Evolutionary conservation across 2,888 invertebrate genomes (phyloP).

Genomic region (Choreutis nemorana): DNA sequence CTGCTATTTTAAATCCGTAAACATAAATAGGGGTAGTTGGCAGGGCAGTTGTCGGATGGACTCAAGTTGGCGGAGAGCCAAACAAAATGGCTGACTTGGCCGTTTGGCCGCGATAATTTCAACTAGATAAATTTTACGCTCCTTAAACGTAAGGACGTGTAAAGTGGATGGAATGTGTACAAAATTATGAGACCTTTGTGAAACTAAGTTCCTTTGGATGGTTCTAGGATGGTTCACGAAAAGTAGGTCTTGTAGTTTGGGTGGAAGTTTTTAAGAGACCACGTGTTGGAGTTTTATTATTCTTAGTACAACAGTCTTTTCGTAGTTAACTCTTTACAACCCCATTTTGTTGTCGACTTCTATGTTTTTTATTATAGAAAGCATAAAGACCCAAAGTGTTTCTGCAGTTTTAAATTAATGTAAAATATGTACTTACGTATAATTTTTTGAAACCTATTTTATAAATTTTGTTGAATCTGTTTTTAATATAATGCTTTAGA

Average conservation of each 20-base stretch:
- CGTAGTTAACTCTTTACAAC: not conserved
- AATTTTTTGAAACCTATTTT: too few species aligned
- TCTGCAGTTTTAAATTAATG: too few species aligned
- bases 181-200: conserved; percentile 1
- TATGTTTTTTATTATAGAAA: too few species aligned
- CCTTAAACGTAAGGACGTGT: conserved; percentile 42
- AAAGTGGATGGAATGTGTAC: conserved; percentile 19
- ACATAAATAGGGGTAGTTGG: conserved; percentile 17
- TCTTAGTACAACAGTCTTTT: not conserved
- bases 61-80: conserved; percentile 38
- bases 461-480: too few species aligned
- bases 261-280: not conserved
- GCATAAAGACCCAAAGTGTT: too few species aligned
- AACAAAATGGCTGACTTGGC: conserved; percentile 34
- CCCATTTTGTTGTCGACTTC: too few species aligned
- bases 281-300: not conserved
- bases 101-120: conserved; percentile 43
- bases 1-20: too few species aligned
- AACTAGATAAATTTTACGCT: conserved; percentile 49
- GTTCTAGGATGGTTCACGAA: too few species aligned
- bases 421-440: too few species aligned
- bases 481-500: too few species aligned
- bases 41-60: conserved; percentile 23
- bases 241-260: too few species aligned
- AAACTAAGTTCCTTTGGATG: not conserved